Evolutionary conservation across 2,888 invertebrate species (phyloP).

Genomic region (Tetrapedia diversipes): DNA sequence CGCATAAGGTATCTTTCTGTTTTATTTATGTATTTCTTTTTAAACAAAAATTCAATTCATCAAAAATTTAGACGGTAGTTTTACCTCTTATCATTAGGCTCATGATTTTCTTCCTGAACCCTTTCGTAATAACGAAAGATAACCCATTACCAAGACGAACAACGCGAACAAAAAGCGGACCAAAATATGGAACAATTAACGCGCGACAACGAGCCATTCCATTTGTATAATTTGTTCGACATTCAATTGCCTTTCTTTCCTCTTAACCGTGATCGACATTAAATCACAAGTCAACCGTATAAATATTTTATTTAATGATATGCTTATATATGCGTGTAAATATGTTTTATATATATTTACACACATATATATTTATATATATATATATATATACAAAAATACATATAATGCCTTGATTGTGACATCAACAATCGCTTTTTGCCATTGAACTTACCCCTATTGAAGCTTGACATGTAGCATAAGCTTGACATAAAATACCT

Average conservation of each 20-base stretch:
- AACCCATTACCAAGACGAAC: background rate
- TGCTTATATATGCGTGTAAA: constrained; percentile 2
- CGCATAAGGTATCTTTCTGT: background rate
- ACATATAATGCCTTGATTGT: constrained; percentile 69
- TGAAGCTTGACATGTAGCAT: constrained; percentile 75
- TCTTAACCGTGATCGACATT: constrained; percentile 19
- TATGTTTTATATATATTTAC: constrained; percentile 3
- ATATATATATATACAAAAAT: background rate
- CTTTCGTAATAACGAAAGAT: background rate
- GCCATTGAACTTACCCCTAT: constrained; percentile 68
- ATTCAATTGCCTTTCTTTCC: constrained; percentile 25
- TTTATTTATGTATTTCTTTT: constrained; percentile 4
- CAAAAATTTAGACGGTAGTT: background rate
- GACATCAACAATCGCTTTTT: constrained; percentile 69
- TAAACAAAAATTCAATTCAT: background rate
- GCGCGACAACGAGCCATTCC: constrained; percentile 24
- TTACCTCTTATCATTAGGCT: background rate
- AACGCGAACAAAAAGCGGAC: background rate
- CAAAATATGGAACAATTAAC: background rate
- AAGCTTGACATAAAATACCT: constrained; percentile 66
- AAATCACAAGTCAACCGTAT: constrained; percentile 17
- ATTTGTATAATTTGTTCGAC: constrained; percentile 6
- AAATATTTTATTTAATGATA: background rate
- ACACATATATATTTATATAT: background rate
- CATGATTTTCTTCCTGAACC: background rate